These are phyloP conservation scores for Dreissena polymorpha DNA, from an alignment of 1,140 invertebrate species.

Conservation along the genomic window DNA sequence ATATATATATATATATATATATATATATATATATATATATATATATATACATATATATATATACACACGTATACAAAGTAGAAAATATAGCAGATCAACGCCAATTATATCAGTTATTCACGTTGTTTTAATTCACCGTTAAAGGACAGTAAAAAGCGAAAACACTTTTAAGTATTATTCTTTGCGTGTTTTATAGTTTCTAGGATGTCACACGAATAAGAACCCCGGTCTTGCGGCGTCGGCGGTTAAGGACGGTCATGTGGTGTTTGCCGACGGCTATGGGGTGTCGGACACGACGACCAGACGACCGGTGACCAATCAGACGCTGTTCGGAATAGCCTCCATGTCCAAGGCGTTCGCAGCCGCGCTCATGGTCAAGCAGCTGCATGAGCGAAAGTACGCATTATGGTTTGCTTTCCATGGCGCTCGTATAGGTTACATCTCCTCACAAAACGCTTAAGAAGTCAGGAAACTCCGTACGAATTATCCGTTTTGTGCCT, in stretches of 20 bases:
- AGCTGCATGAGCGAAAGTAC: constrained; percentile 51
- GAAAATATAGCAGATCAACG: no score
- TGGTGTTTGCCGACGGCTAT: constrained; percentile 57
- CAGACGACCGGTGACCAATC: constrained; percentile 50
- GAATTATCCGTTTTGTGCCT: neutral
- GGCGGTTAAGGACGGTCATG: constrained; percentile 59
- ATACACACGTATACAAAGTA: no score
- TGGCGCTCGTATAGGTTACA: no score
- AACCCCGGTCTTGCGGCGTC: constrained; percentile 65
- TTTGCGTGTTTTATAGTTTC: constrained; percentile 30
- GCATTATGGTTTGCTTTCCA: neutral
- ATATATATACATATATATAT: no score
- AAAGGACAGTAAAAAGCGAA: neutral
- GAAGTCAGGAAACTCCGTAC: no score
- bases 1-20: no score
- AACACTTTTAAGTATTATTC: neutral
- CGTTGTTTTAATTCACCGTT: neutral
- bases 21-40: no score
- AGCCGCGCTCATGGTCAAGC: constrained; percentile 60
- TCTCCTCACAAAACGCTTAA: no score
- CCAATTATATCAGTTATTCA: no score
- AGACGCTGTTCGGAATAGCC: constrained; percentile 60
- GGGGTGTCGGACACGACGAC: constrained; percentile 50
- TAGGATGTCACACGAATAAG: constrained; percentile 41
- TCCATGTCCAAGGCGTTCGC: constrained; percentile 66